Evolutionary conservation across 2,113 vertebrate species (phyloP).

Genomic region (Amblyopsis rosae): DNA sequence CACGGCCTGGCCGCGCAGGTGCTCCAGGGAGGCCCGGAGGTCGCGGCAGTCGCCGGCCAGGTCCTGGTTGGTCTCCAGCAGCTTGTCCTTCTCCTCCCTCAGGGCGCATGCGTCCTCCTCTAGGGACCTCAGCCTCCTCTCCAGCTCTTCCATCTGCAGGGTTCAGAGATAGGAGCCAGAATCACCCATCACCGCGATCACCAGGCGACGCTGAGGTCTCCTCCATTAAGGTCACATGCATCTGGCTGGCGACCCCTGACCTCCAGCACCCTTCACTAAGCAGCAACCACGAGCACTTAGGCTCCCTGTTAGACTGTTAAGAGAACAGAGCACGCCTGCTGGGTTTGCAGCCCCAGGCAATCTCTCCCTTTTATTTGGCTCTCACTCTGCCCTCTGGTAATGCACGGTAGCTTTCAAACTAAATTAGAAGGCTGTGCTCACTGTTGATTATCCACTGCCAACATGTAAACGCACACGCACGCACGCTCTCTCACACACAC

Average conservation of each 20-base stretch:
- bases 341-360: conserved; percentile 76
- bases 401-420: conserved; percentile 81
- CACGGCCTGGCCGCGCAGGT: conserved; percentile 67
- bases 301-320: conserved; percentile 73
- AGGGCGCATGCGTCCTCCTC: conserved; percentile 79
- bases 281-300: conserved; percentile 66
- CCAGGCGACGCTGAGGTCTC: neutral
- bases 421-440: conserved; percentile 79
- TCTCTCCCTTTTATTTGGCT: conserved; percentile 72
- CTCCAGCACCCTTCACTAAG: conserved; percentile 56
- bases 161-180: conserved; percentile 37
- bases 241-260: conserved; percentile 50
- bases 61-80: conserved; percentile 76
- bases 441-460: conserved; percentile 75
- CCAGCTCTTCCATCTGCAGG: conserved; percentile 80
- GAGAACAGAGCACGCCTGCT: conserved; percentile 78
- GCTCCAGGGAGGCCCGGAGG: conserved; percentile 78
- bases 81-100: conserved; percentile 77
- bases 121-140: conserved; percentile 78
- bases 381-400: conserved; percentile 71
- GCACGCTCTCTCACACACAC: conserved; percentile 7
- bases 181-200: neutral
- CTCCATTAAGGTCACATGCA: conserved; percentile 24
- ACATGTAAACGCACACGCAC: conserved; percentile 50
- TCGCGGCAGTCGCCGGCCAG: conserved; percentile 72